phyloP scores from a whole-genome alignment of 2,113 vertebrate genomes.

The Neogobius melanostomus region DNA sequence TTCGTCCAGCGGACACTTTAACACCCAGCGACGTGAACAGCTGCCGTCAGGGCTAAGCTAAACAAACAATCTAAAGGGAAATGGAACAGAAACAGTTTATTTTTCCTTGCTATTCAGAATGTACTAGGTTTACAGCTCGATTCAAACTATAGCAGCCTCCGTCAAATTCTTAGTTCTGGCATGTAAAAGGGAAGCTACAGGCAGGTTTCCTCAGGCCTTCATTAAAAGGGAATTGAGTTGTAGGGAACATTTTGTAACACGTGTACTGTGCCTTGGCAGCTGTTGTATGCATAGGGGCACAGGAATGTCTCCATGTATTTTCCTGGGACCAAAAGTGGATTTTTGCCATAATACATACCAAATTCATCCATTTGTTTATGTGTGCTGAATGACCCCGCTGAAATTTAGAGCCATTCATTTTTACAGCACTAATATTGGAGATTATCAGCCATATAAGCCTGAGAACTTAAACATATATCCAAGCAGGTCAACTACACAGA shows the following conservation, averaged over 20 bases:
- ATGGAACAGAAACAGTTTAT: neutral
- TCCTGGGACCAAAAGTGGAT: constrained; percentile 61
- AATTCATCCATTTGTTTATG: constrained; percentile 41
- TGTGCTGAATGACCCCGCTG: constrained; percentile 44
- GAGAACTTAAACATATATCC: constrained; percentile 5
- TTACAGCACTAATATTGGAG: constrained; percentile 15
- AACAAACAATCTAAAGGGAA: constrained; percentile 16
- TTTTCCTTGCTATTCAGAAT: neutral
- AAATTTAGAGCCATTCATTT: constrained; percentile 27
- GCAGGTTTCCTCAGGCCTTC: neutral
- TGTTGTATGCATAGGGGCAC: constrained; percentile 26
- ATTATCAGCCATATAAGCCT: constrained; percentile 8
- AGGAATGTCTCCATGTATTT: constrained; percentile 66
- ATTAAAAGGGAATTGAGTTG: constrained; percentile 3
- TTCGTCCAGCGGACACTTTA: neutral
- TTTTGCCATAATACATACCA: constrained; percentile 39
- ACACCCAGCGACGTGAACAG: neutral
- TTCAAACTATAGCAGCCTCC: neutral
- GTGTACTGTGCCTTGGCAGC: constrained; percentile 26
- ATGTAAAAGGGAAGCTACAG: neutral
- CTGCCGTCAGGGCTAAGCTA: neutral
- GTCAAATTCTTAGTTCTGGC: neutral
- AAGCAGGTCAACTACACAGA: constrained; percentile 42
- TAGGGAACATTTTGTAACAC: constrained; percentile 24
- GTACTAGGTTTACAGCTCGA: neutral